Conservation (phyloP, 2,888 invertebrate species). For the Synanthedon myopaeformis region DNA sequence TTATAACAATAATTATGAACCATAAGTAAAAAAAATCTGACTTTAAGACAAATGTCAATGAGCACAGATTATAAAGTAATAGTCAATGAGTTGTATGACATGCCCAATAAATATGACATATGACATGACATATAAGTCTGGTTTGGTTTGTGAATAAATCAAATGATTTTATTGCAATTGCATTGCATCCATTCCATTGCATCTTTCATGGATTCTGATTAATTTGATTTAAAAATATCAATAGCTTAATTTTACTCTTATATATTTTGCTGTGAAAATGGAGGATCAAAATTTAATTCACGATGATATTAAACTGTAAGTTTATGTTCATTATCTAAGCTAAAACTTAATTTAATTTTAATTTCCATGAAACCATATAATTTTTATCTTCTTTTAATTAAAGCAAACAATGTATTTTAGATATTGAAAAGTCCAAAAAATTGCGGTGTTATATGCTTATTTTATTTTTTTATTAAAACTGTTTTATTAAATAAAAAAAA, state of each 20-base stretch:
- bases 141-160: no score
- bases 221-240: background rate
- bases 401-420: background rate
- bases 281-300: slow-evolving; percentile 76
- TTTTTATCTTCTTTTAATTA: background rate
- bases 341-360: background rate
- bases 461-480: background rate
- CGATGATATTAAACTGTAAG: slow-evolving; percentile 82
- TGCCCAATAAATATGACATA: no score
- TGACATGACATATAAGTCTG: no score
- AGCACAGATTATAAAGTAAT: no score
- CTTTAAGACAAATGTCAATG: no score
- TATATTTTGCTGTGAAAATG: slow-evolving; percentile 21
- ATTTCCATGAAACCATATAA: background rate
- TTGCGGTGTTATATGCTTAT: background rate
- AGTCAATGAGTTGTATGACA: no score
- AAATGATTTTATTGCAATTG: no score
- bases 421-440: background rate
- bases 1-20: no score
- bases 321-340: slow-evolving; percentile 13
- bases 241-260: background rate
- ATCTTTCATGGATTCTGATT: no score
- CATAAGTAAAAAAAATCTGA: no score
- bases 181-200: no score
- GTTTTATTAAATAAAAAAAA: background rate